These are phyloP conservation scores for Periparus ater DNA, from an alignment of 2,797 vertebrate genomes.

Conservation along the genomic window DNA sequence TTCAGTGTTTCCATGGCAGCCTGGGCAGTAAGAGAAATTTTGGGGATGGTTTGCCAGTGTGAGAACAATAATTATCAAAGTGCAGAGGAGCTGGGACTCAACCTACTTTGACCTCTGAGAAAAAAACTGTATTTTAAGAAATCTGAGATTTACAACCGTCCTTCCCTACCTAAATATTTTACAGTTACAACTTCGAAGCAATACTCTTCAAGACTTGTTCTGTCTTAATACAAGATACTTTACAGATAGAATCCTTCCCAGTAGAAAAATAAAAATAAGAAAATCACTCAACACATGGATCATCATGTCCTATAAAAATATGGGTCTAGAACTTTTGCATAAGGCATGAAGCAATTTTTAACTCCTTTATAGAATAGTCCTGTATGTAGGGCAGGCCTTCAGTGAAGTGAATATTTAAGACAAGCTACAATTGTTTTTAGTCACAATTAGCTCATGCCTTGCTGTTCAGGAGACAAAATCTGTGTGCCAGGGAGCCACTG, in stretches of 20 bases:
- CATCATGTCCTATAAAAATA: neutral
- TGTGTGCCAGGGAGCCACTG: neutral
- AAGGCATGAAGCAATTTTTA: neutral
- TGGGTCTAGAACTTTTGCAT: neutral
- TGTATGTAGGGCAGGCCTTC: neutral
- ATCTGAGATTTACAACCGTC: neutral
- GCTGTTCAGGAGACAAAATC: neutral
- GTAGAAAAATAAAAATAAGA: neutral
- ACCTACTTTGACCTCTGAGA: neutral
- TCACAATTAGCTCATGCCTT: neutral
- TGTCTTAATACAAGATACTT: neutral
- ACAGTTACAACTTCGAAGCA: neutral
- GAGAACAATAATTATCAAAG: neutral
- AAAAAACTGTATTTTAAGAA: neutral
- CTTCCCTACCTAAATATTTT: neutral
- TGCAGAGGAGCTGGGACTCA: neutral
- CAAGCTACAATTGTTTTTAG: neutral
- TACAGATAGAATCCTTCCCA: conserved; percentile 8
- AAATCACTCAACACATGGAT: neutral
- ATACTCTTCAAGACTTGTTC: neutral
- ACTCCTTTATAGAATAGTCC: neutral
- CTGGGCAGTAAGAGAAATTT: neutral
- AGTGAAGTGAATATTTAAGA: neutral
- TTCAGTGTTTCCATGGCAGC: neutral
- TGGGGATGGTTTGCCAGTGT: neutral